These are phyloP conservation scores for Pygoscelis adeliae DNA, from an alignment of 2,113 vertebrate genomes.

Conservation along the genomic window DNA sequence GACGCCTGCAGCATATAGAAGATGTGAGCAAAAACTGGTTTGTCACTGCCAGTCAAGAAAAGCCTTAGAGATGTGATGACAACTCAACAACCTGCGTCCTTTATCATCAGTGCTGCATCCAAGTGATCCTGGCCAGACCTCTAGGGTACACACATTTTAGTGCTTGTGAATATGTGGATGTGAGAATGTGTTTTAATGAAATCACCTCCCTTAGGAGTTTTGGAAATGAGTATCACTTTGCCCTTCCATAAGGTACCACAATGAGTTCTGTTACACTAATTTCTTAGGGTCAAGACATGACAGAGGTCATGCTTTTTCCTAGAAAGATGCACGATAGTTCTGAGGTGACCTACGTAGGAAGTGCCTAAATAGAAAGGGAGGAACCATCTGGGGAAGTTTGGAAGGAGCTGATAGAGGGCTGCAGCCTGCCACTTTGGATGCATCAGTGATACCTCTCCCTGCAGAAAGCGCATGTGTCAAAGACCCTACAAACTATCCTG, in stretches of 20 bases:
- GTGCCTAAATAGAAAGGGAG: not conserved
- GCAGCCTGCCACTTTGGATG: not conserved
- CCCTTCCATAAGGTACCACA: not conserved
- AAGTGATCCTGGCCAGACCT: not conserved
- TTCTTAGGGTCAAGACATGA: not conserved
- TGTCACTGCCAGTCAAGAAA: not conserved
- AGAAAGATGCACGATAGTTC: not conserved
- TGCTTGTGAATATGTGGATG: not conserved
- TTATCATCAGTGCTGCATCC: not conserved
- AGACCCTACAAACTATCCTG: not conserved
- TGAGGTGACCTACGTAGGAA: not conserved
- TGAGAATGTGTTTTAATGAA: not conserved
- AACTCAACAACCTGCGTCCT: not conserved
- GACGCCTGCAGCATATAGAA: not conserved
- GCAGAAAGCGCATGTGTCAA: not conserved
- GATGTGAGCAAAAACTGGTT: not conserved
- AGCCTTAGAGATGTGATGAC: not conserved
- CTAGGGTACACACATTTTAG: not conserved
- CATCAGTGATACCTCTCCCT: not conserved
- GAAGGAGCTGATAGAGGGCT: not conserved
- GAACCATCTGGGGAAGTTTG: not conserved
- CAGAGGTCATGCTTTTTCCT: not conserved
- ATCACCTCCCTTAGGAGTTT: not conserved
- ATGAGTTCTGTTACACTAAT: not conserved
- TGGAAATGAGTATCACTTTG: not conserved